A percentile compares a stretch with the other conserved stretches of the same genome.
Conservation (phyloP, 2,113 vertebrate genomes). For the Calidris pugnax region DNA sequence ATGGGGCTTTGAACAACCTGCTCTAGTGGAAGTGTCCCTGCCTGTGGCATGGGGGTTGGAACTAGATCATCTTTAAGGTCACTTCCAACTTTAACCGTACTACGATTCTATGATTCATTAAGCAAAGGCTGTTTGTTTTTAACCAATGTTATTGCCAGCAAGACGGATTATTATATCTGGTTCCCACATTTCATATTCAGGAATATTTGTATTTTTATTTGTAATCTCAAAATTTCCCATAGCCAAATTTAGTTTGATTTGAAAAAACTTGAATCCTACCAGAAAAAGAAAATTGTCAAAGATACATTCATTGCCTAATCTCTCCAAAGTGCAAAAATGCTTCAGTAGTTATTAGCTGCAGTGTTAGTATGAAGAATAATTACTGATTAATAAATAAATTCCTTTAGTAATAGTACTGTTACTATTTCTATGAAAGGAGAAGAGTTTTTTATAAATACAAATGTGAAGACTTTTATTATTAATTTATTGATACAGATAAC, state of each 20-base stretch:
- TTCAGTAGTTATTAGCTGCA: not conserved
- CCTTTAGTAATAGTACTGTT: not conserved
- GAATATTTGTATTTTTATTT: not conserved
- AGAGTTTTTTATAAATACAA: not conserved
- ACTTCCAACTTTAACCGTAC: no score
- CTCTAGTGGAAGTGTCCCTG: no score
- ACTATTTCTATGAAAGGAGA: not conserved
- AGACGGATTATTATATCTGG: not conserved
- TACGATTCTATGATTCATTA: not conserved
- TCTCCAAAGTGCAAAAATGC: not conserved
- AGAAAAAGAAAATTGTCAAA: not conserved
- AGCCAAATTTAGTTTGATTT: not conserved
- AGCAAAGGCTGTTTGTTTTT: not conserved
- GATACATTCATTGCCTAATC: not conserved
- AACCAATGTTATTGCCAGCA: not conserved
- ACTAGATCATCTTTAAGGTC: no score
- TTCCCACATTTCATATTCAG: not conserved
- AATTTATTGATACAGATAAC: not conserved
- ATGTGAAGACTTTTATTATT: not conserved
- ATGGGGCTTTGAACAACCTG: no score
- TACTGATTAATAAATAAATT: not conserved
- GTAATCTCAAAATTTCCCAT: not conserved
- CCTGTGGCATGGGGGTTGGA: no score
- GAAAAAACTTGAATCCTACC: not conserved
- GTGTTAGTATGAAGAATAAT: not conserved